Conservation (phyloP, 2,888 invertebrate species). For the Therioaphis trifolii region DNA sequence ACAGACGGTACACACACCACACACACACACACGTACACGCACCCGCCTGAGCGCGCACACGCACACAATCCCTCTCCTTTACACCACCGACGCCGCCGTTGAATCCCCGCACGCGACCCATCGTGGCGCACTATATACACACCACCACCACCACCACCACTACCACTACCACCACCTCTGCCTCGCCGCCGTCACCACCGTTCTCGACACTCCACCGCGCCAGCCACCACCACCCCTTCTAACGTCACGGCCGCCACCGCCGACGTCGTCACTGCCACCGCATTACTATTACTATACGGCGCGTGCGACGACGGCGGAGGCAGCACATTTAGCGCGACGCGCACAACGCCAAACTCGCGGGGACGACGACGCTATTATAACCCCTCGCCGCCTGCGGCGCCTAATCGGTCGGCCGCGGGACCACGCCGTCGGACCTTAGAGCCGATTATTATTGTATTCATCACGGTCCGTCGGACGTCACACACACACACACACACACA, state of each 20-base stretch:
- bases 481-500: not conserved
- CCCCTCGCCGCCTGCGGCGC: not conserved
- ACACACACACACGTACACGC: not conserved
- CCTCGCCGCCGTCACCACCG: conserved; percentile 13
- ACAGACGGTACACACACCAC: not conserved
- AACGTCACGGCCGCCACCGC: not conserved
- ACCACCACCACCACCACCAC: not conserved
- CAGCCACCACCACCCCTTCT: not conserved
- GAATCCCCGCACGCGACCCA: conserved; percentile 46
- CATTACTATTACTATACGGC: conserved; percentile 7
- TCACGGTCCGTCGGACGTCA: too few species aligned
- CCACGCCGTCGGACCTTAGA: conserved; percentile 3
- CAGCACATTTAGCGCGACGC: conserved; percentile 14
- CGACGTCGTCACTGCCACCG: conserved; percentile 33
- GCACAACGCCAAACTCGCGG: conserved; percentile 43
- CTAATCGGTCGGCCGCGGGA: conserved; percentile 32
- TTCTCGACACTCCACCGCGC: conserved; percentile 27
- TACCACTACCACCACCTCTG: not conserved
- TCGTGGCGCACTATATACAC: conserved; percentile 6
- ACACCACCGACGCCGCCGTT: not conserved
- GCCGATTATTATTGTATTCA: too few species aligned
- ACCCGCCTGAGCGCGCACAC: not conserved
- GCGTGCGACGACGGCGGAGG: conserved; percentile 23
- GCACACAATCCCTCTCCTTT: conserved; percentile 39
- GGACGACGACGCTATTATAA: conserved; percentile 34